Conservation (phyloP, 1,140 invertebrate species). For the Drosophila tsacasi region DNA sequence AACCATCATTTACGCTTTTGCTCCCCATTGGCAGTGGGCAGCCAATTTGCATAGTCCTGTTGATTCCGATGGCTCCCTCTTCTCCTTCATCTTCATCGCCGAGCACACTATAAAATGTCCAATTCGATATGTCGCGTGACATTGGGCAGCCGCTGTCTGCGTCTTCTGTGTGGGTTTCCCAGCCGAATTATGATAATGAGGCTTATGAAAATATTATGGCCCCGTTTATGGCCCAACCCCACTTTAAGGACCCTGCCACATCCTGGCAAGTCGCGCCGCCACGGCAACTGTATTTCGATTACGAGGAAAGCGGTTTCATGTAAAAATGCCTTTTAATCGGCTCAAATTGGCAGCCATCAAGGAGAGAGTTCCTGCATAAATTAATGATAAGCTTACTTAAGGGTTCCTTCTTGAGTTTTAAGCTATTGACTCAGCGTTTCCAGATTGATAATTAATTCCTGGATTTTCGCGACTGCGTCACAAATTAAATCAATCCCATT, state of each 20-base stretch:
- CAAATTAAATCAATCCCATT: slow-evolving; percentile 47
- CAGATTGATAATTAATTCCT: slow-evolving; percentile 43
- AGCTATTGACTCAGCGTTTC: slow-evolving; percentile 6
- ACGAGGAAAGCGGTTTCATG: slow-evolving; percentile 19
- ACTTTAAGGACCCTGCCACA: background rate
- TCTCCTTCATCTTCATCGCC: background rate
- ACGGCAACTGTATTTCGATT: slow-evolving; percentile 32
- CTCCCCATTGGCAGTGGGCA: slow-evolving; percentile 32
- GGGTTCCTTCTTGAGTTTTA: slow-evolving; percentile 17
- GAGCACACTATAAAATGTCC: slow-evolving; percentile 27
- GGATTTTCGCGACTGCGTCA: background rate
- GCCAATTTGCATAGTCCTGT: slow-evolving; percentile 48
- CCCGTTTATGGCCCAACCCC: slow-evolving; percentile 20
- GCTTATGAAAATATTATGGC: slow-evolving; percentile 49
- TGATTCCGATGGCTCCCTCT: background rate
- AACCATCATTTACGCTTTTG: slow-evolving; percentile 59
- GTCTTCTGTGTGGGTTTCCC: background rate
- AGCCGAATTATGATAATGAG: slow-evolving; percentile 40
- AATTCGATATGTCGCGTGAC: slow-evolving; percentile 31
- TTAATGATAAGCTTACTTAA: slow-evolving; percentile 43
- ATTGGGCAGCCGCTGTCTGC: slow-evolving; percentile 15
- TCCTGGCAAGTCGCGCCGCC: background rate
- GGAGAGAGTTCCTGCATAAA: slow-evolving; percentile 32
- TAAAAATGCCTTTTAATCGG: slow-evolving; percentile 41
- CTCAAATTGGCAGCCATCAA: slow-evolving; percentile 41